phyloP scores from a whole-genome alignment of 30 jellyfish, hydroid and myxozoan genomes.

The Hydractinia echinata region DNA sequence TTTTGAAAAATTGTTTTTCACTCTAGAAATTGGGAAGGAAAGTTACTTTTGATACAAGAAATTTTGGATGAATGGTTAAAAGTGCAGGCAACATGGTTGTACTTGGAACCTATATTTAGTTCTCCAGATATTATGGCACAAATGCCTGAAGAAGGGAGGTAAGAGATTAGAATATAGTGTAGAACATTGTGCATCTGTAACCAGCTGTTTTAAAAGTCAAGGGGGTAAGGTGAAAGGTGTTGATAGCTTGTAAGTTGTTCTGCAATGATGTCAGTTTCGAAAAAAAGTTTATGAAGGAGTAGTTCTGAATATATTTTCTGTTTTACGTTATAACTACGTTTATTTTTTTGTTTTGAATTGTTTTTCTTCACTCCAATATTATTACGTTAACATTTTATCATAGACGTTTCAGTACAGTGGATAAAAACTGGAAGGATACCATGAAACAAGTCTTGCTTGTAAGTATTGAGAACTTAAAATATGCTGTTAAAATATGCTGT shows the following conservation, averaged over 20 bases:
- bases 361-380: not conserved
- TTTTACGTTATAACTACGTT: not conserved
- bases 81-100: constrained; percentile 98
- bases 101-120: constrained; percentile 94
- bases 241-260: too few species aligned
- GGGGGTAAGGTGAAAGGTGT: too few species aligned
- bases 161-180: not conserved
- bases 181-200: too few species aligned
- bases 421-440: constrained; percentile 94
- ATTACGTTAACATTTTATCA: not conserved
- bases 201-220: too few species aligned
- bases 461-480: not conserved
- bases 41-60: constrained; percentile 80
- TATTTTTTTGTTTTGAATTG: not conserved
- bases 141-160: constrained; percentile 99
- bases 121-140: constrained; percentile 99
- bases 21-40: constrained; percentile 91
- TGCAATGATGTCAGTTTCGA: too few species aligned
- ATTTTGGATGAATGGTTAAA: constrained; percentile 97
- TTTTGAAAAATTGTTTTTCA: not conserved
- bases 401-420: constrained; percentile 97
- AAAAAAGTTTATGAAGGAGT: too few species aligned
- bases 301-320: not conserved
- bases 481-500: not conserved
- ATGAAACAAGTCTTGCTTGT: constrained; percentile 86